Base-by-base conservation (phyloP, 2,113 vertebrate genomes). In the Melanotaenia duboulayi region DNA sequence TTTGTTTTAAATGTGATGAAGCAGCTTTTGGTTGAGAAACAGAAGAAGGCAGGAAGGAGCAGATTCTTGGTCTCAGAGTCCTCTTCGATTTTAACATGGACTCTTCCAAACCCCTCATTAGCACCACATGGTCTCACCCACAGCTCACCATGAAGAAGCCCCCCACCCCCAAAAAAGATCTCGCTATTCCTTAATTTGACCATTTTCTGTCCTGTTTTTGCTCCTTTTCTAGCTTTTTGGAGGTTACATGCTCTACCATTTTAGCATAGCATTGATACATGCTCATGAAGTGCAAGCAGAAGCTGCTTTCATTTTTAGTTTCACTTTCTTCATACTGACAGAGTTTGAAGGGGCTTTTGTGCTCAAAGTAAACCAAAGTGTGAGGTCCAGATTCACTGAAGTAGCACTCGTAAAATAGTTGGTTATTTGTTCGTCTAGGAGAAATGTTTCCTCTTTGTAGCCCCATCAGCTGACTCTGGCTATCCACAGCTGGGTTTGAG, bases 1-100 rank as follows among this genome's bases (percentile, higher is more conserved):
- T 60, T 66, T 54, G 24, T 82, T 73, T 66, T 20, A 19, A 65
- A 63, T 68, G 49, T 63, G 61, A 76, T 11, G 4, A 69, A 85
- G 84, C 86, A 85, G 86, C 82, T 80, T 88, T 83, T 82, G 80
- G 76, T 88, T 81, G 60, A 65, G 52, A 79, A 68, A 70, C 37
- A 65, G 61, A 44, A 61, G 39, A 68, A 63, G 76, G 78, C 40
- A 77, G 61, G 71, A 73, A 80, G 75, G 74, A 62, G 81, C 67
- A 62, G 74, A 54, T 44, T 66, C 61, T 56, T 65, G 59, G 62
- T 66, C 61, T 52, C 55, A 51, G 42, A 35, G 16, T 24, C 52
- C 51, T 66, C 52, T 54, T 44, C 11, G 1, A 44, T 52, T 51
- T 60, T 19, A 49, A 52, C 16, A 7, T 68, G 74, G 80, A 76